Evolutionary conservation across 2,888 invertebrate species (phyloP), one percentile per base, ranked within the genome.

Genomic region (Hydrotaea diabolus): DNA sequence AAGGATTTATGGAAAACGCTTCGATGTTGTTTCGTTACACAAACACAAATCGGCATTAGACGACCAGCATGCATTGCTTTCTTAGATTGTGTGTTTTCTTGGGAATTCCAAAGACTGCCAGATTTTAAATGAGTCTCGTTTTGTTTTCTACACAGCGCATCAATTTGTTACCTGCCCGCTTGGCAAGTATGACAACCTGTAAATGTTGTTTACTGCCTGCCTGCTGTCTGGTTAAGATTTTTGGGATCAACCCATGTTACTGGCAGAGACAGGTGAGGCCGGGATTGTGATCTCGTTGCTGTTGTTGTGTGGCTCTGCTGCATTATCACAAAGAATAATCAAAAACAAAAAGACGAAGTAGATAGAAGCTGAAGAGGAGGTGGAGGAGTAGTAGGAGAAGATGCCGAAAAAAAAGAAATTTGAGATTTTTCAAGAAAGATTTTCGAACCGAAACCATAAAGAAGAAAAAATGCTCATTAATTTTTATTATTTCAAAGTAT

Each of bases 361-460:
- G 2, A 31, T 7, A 31, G n/a, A 15, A 15, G 49, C 31, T 31
- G 62, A n/a, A 13, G 49, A 21, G 23, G 49, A 31, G 15, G 62
- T 31, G 26, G 26, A 17, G 26, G 62, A 46, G 46, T 23, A 0
- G 23, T 3, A 19, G 46, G 4, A n/a, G 15, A 66, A 39, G 46
- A 1, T 15, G 5, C 43, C 7, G 43, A 62, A 59, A n/a, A n/a
- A n/a, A 49, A 69, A 49, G 85, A 85, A 85, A 85, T 77, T 80
- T 79, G 81, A 85, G 84, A 85, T 84, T 81, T 80, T 84, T 78
- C 55, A 59, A 78, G 71, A 75, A 31, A 80, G 83, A 77, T 80
- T 55, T 46, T 39, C 55, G 74, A 19, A 66, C 21, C 46, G 64
- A 81, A 77, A 66, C 21, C 46, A 71, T 78, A 77, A 78, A 64